Evolutionary conservation across 1,140 invertebrate genomes (phyloP).

Genomic region (Anthonomus grandis): DNA sequence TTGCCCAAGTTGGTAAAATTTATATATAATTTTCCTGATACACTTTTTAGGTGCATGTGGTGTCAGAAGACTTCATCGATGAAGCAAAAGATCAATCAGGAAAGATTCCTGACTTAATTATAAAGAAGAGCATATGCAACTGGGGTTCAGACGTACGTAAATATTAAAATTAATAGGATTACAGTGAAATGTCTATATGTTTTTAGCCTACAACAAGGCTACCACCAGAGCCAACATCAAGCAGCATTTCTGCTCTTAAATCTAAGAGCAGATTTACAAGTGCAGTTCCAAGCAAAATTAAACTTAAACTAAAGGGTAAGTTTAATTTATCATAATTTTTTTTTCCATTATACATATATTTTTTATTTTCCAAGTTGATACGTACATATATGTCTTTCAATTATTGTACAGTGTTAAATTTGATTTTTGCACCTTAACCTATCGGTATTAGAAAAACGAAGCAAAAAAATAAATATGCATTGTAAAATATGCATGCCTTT

Average conservation of each 20-base stretch:
- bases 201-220: constrained; percentile 56
- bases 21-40: constrained; percentile 1
- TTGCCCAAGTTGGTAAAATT: background rate
- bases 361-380: too few species aligned
- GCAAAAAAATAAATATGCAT: too few species aligned
- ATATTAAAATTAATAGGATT: background rate
- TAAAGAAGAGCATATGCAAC: constrained; percentile 69
- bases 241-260: constrained; percentile 56
- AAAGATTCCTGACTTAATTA: constrained; percentile 62
- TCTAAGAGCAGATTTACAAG: constrained; percentile 66
- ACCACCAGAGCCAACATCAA: constrained; percentile 50
- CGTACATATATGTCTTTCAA: too few species aligned
- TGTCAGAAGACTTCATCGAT: constrained; percentile 77
- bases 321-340: background rate
- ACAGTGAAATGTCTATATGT: too few species aligned
- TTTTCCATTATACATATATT: background rate
- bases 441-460: too few species aligned
- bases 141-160: constrained; percentile 77
- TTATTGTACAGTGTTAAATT: too few species aligned
- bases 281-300: constrained; percentile 64
- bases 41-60: constrained; percentile 63
- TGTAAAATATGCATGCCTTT: background rate
- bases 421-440: too few species aligned
- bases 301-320: constrained; percentile 72
- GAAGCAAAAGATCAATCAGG: constrained; percentile 57